phyloP scores from a whole-genome alignment of 2,113 vertebrate genomes.

The Dascyllus trimaculatus region DNA sequence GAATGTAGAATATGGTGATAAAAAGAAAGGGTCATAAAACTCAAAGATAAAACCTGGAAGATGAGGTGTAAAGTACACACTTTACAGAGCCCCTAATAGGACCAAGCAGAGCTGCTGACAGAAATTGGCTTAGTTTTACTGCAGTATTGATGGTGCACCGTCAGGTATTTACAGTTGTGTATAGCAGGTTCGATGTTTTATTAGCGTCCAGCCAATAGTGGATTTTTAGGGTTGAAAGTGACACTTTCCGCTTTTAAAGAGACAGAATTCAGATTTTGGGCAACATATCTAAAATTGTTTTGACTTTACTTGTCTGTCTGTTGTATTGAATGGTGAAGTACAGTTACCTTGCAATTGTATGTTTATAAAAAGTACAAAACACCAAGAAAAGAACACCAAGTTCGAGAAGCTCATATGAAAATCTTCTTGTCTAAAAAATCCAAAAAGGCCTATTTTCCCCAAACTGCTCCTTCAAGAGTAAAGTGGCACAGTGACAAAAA shows the following conservation, averaged over 20 bases:
- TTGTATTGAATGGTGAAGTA: neutral
- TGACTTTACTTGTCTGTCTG: neutral
- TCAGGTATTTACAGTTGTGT: constrained; percentile 31
- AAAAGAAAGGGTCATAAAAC: constrained; percentile 55
- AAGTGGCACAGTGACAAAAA: neutral
- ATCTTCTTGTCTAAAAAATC: neutral
- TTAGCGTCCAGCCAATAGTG: neutral
- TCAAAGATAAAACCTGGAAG: constrained; percentile 39
- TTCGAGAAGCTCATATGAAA: neutral
- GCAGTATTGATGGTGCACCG: constrained; percentile 36
- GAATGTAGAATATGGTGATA: constrained; percentile 55
- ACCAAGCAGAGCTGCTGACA: constrained; percentile 38
- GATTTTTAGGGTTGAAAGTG: neutral
- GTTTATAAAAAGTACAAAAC: too few relatives aligned
- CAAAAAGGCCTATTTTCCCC: neutral
- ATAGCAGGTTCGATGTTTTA: neutral
- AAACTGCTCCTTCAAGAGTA: neutral
- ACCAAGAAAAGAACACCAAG: too few relatives aligned
- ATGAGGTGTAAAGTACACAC: constrained; percentile 34
- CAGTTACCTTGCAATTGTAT: neutral
- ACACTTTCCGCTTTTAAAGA: too few relatives aligned
- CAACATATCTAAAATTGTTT: neutral
- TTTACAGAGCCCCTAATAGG: constrained; percentile 31
- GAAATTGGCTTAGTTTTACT: constrained; percentile 49
- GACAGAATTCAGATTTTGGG: neutral